Base-by-base conservation (phyloP, 2,797 vertebrate genomes). In the Rhadinocentrus ornatus region DNA sequence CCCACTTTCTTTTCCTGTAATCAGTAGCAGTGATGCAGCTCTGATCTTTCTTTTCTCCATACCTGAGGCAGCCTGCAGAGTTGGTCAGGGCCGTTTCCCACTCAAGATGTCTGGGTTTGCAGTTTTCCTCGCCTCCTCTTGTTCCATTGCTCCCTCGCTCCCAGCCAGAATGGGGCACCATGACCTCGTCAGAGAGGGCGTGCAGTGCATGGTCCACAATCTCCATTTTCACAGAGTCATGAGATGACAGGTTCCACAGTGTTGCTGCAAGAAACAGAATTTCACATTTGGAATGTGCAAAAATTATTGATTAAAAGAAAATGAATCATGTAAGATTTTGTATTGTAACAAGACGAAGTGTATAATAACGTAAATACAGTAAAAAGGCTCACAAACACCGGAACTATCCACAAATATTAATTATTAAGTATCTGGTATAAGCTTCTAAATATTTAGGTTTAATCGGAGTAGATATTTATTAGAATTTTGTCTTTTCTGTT, bases 211-310 rank as follows among this genome's bases (percentile, higher is more conserved):
- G 95, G 78, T 99, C 97, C 89, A 99, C 97, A 0, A 99, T 98
- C 90, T 97, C 97, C 97, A 99, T 99, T 89, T 98, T 98, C 81
- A 99, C 96, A 0, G 97, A 96, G 88, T 99, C 98, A 0, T 98
- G 96, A 0, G 98, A 99, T 1, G 98, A 99, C 71, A 99, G 89
- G 88, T 99, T 99, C 98, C 98, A 99, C 71, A 99, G 91, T 0
- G 97, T 99, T 54, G 96, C 98, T 97, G 81, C 3, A 8, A 34
- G n/a, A 26, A 26, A 52, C 15, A 48, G 1, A 46, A 27, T 32
- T 46, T n/a, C 0, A 15, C 20, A 15, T 13, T 56, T 56, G 16
- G 34, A 35, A 27, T 9, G 5, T 16, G 12, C 11, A 27, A 46
- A 41, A 35, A 29, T 31, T 7, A 2, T 55, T 39, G 18, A 20